Evolutionary conservation across 2,797 vertebrate species (phyloP).

Genomic region (Poeciliopsis infans): DNA sequence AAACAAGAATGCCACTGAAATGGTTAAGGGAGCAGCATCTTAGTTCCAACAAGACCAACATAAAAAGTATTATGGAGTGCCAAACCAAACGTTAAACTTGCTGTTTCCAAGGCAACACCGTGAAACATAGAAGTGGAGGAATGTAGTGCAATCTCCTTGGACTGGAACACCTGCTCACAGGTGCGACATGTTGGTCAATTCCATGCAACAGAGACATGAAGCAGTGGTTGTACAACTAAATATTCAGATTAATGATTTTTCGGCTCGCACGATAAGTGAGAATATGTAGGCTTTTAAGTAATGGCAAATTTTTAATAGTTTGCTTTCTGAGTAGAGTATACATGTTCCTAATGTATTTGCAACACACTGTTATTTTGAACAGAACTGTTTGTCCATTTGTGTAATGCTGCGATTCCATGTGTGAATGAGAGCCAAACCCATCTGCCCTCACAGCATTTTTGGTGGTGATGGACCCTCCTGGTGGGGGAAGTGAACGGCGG

Average conservation of each 20-base stretch:
- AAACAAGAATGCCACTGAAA: background rate
- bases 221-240: background rate
- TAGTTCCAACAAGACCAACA: background rate
- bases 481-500: conserved; percentile 86
- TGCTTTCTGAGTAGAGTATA: background rate
- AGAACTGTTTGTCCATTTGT: background rate
- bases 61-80: background rate
- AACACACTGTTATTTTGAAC: background rate
- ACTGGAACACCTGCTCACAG: background rate
- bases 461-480: conserved; percentile 86
- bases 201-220: background rate
- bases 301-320: background rate
- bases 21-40: background rate
- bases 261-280: background rate
- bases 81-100: background rate
- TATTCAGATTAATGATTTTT: background rate
- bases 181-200: background rate
- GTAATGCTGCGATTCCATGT: conserved; percentile 1
- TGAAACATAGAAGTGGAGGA: background rate
- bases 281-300: background rate
- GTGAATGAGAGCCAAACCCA: conserved; percentile 31
- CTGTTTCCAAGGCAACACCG: background rate
- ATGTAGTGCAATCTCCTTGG: background rate
- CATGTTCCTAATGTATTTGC: background rate
- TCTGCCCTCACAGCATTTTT: conserved; percentile 72